Conservation (phyloP, 2,797 vertebrate genomes). For the Natrix natrix region DNA sequence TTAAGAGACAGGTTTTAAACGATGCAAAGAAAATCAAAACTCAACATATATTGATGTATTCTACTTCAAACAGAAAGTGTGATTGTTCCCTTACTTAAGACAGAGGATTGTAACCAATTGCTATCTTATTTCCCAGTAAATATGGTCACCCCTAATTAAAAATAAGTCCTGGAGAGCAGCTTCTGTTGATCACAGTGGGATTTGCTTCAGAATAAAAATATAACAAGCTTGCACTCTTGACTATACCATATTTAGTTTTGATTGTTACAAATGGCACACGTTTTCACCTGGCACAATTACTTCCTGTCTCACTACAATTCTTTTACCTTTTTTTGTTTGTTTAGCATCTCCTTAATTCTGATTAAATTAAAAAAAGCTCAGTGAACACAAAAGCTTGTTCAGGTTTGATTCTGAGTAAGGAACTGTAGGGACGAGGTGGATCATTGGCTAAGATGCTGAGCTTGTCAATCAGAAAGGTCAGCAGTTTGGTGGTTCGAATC, state of each 20-base stretch:
- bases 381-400: neutral
- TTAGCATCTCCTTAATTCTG: neutral
- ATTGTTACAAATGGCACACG: neutral
- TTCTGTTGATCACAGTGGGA: neutral
- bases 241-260: neutral
- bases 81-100: neutral
- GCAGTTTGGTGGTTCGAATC: too few relatives aligned
- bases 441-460: too few relatives aligned
- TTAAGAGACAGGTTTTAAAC: neutral
- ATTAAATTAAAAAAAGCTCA: too few relatives aligned
- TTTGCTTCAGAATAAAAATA: neutral
- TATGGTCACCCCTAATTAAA: neutral
- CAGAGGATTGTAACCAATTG: neutral
- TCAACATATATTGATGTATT: neutral
- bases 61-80: neutral
- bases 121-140: neutral
- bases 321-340: neutral
- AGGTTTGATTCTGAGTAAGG: neutral
- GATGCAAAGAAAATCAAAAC: neutral
- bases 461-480: too few relatives aligned
- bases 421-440: neutral
- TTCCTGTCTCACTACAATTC: neutral
- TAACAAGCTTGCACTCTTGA: neutral
- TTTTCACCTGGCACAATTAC: neutral
- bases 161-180: neutral